Percentiles rank a stretch among this genome's conserved stretches.
Conservation (phyloP, 2,113 vertebrate genomes). For the Nannobrachium achirus region DNA sequence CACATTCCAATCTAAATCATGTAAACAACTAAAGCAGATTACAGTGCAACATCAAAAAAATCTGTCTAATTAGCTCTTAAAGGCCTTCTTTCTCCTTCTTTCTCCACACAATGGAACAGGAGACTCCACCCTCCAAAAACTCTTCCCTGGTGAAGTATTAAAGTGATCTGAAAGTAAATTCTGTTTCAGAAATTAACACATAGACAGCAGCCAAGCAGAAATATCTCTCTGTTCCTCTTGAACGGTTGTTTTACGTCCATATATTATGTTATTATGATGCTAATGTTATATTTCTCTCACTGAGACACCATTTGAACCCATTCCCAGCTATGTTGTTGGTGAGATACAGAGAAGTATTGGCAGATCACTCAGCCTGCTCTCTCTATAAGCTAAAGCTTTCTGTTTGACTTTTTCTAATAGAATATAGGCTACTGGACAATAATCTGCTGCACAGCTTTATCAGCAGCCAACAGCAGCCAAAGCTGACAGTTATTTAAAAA, state of each 20-base stretch:
- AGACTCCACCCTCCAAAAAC: too few species aligned
- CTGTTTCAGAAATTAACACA: conserved; percentile 23
- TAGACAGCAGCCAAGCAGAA: conserved; percentile 34
- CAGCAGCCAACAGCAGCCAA: conserved; percentile 67
- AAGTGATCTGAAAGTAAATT: conserved; percentile 7
- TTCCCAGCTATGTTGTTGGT: conserved; percentile 19
- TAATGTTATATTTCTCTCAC: conserved; percentile 24
- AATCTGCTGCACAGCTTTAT: conserved; percentile 70
- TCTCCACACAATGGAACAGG: conserved; percentile 16
- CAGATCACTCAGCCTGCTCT: conserved; percentile 8
- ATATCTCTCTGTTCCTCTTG: conserved; percentile 26
- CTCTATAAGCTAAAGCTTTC: conserved; percentile 20
- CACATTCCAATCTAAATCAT: too few species aligned
- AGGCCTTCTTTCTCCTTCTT: background rate
- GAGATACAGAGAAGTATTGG: conserved; percentile 15
- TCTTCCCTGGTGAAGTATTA: too few species aligned
- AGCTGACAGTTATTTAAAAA: conserved; percentile 57
- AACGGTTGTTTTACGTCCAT: conserved; percentile 3
- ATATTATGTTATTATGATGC: too few species aligned
- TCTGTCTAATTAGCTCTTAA: conserved; percentile 17
- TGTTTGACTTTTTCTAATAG: conserved; percentile 55
- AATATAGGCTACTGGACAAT: conserved; percentile 56
- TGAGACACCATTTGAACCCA: conserved; percentile 30
- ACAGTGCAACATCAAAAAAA: conserved; percentile 1
- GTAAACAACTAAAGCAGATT: background rate